Percentiles rank a stretch among this genome's conserved stretches.
These are phyloP conservation scores for Pararge aegeria DNA, from an alignment of 1,140 invertebrate genomes.

Conservation along the genomic window DNA sequence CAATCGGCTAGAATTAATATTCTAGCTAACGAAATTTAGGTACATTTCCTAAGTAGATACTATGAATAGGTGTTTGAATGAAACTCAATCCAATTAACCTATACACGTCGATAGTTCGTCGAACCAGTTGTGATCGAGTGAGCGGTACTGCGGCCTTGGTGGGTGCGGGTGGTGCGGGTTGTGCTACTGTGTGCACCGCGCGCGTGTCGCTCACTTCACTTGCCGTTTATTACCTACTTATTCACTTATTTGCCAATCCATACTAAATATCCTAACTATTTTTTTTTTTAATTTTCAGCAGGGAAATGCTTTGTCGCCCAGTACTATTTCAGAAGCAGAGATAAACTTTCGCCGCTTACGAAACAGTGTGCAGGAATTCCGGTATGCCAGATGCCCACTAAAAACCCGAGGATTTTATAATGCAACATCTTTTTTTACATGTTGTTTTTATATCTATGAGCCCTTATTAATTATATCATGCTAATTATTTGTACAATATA, in stretches of 20 bases:
- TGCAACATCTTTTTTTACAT: too few species aligned
- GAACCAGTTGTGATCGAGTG: constrained; percentile 50
- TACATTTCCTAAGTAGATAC: not conserved
- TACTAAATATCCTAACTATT: constrained; percentile 6
- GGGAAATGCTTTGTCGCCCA: too few species aligned
- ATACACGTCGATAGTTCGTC: constrained; percentile 48
- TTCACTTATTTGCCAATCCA: constrained; percentile 22
- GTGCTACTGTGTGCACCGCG: constrained; percentile 47
- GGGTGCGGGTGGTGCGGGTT: constrained; percentile 30
- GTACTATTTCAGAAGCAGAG: too few species aligned
- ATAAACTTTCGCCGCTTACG: too few species aligned
- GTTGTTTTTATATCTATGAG: too few species aligned
- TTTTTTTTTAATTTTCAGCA: too few species aligned
- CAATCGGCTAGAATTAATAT: too few species aligned
- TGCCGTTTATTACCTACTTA: constrained; percentile 3
- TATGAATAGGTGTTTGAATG: constrained; percentile 17
- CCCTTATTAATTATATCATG: too few species aligned
- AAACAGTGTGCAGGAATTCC: too few species aligned
- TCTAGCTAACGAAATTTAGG: not conserved
- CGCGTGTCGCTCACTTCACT: constrained; percentile 48
- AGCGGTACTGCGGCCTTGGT: constrained; percentile 45
- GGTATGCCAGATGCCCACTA: too few species aligned
- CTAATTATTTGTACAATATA: too few species aligned
- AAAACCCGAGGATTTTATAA: too few species aligned
- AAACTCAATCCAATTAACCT: constrained; percentile 27